Evolutionary conservation across 2,888 invertebrate genomes (phyloP).

Genomic region (Stenichneumon culpator): DNA sequence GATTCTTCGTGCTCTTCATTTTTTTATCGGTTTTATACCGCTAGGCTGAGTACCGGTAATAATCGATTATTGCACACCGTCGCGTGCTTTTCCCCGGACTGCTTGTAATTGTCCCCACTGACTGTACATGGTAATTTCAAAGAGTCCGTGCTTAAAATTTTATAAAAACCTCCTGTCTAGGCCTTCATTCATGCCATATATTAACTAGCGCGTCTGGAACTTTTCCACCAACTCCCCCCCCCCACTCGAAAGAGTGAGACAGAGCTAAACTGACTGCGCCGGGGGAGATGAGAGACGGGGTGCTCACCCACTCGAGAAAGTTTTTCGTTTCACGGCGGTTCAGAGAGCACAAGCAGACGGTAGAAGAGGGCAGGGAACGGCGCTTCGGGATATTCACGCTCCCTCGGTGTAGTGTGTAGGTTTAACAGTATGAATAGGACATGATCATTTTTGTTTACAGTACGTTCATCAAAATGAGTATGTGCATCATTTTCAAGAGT

Average conservation of each 20-base stretch:
- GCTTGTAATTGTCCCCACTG: slow-evolving; percentile 5
- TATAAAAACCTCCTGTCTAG: slow-evolving; percentile 60
- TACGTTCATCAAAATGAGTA: slow-evolving; percentile 8
- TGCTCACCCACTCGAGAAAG: slow-evolving; percentile 74
- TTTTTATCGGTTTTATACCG: neutral
- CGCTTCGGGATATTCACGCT: slow-evolving; percentile 38
- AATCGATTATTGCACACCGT: slow-evolving; percentile 12
- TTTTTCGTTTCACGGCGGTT: slow-evolving; percentile 60
- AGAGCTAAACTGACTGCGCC: slow-evolving; percentile 11
- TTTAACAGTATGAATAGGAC: slow-evolving; percentile 40
- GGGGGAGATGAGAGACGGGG: slow-evolving; percentile 38
- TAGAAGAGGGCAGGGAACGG: neutral
- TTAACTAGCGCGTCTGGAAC: slow-evolving; percentile 57
- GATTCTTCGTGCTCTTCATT: neutral
- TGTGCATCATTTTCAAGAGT: neutral
- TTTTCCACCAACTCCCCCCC: slow-evolving; percentile 51
- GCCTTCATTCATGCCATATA: slow-evolving; percentile 53
- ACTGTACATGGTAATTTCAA: slow-evolving; percentile 63
- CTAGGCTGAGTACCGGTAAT: neutral
- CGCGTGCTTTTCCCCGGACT: neutral
- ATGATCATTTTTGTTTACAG: slow-evolving; percentile 26
- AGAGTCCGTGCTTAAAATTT: slow-evolving; percentile 73
- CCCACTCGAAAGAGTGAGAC: slow-evolving; percentile 22
- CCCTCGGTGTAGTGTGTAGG: slow-evolving; percentile 29
- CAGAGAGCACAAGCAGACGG: slow-evolving; percentile 37